Base-by-base conservation (phyloP, 2,113 vertebrate species). In the Ophthalmolycus amberensis region DNA sequence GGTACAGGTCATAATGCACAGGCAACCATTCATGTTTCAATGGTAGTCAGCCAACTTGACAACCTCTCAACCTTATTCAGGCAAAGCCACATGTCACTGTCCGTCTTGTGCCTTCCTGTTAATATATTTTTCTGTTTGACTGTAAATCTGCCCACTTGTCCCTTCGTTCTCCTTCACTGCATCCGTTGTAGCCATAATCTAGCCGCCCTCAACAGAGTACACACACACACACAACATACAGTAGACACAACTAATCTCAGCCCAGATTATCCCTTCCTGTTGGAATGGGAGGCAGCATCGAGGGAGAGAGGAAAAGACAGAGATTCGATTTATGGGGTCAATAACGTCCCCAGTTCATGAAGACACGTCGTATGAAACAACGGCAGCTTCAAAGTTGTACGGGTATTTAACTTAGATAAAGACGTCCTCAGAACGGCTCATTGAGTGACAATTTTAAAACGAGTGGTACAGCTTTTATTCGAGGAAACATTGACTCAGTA, bases 231-330 rank as follows among this genome's bases (percentile, higher is more conserved):
- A 70, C 58, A 77, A 86, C 75, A 75, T 80, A 84, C 63, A 85
- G 62, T 58, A 84, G 80, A 87, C 82, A 81, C 69, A 78, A 89
- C 86, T 91, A 93, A 94, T 91, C 92, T 88, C 87, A 63, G 11
- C 44, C 62, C 83, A 82, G 91, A 92, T 94, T 87, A 93, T 93
- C 76, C 74, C 54, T 65, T 83, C 54, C 82, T 62, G 62, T 85
- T 87, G 71, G 60, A 78, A 79, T 52, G 27, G 60, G 76, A 78
- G 52, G 63, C 44, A 60, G 69, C 14, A 46, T 12, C 38, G 48
- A 9, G 69, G 37, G n/a, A 2, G 56, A 68, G 46, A 72, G 58
- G n/a, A n/a, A 29, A 40, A 69, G 59, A 68, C 42, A 76, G 77
- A n/a, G n/a, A 91, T 88, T 87, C 80, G 48, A 71, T 75, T 82